Evolutionary conservation across 2,888 invertebrate genomes (phyloP), one percentile per base, ranked within the genome.

Genomic region (Drosophila atroscutellata): DNA sequence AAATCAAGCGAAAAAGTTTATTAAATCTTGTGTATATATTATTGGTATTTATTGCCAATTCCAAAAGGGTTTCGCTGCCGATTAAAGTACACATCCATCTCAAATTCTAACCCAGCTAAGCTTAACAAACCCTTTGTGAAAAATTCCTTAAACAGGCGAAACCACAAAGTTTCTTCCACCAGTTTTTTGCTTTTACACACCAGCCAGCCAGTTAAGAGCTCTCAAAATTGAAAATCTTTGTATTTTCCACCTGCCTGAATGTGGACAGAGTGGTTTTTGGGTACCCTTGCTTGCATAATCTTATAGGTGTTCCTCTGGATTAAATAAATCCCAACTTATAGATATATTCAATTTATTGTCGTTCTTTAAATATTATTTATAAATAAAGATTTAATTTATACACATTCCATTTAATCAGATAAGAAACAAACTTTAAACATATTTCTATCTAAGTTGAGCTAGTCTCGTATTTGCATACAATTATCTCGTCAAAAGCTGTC

Each of bases 401-500:
- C 18, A 47, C 6, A 24, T 4, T 24, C 15, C 13, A 24, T 20
- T 11, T 11, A 6, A 42, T 24, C 47, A 13, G 15, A 24, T 47
- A 1, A 1, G 47, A 24, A 20, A 1, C 15, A 24, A 18, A 26
- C 24, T 9, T 9, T 8, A n/a, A 36, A 28, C 32, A 28, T 15
- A n/a, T 34, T 9, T 9, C 18, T 60, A 56, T 24, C 28, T 30
- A 57, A 13, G 30, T 36, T 57, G 18, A 24, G n/a, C 57, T 26
- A 2, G 15, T 32, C 39, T 32, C 26, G n/a, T 60, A 39, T 26
- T 64, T 37, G 3, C 24, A 47, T 15, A 15, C 45, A 49, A 60
- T 59, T 59, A 18, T 28, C 45, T 18, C 8, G 13, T 13, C 13
- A n/a, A 28, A 59, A 15, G 58, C 34, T 58, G 36, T 36, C 62